Conservation (phyloP, 2,113 vertebrate genomes). For the Eubucco bourcierii region DNA sequence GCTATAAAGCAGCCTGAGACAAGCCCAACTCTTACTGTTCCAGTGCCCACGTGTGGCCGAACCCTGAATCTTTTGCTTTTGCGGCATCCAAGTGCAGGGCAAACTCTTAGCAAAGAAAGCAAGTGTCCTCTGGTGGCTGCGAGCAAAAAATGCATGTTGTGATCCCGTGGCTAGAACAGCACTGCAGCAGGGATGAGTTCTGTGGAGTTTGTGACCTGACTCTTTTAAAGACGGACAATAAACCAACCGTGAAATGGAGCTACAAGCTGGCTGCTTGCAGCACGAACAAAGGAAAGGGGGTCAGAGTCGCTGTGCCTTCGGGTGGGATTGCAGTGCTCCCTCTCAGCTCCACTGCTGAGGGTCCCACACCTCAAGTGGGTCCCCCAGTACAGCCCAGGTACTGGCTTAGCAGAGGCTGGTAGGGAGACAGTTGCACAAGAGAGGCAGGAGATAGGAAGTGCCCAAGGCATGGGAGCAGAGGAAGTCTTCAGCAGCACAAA, state of each 20-base stretch:
- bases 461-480: not conserved
- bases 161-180: not conserved
- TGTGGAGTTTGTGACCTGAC: not conserved
- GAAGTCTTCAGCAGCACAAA: not conserved
- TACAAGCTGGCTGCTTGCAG: not conserved
- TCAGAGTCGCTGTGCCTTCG: not conserved
- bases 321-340: not conserved
- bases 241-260: not conserved
- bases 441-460: not conserved
- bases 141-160: not conserved
- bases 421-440: not conserved
- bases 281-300: not conserved
- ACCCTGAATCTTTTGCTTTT: not conserved
- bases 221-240: not conserved
- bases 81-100: not conserved
- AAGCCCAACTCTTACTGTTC: not conserved
- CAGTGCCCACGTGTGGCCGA: not conserved
- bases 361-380: not conserved
- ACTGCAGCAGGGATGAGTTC: not conserved
- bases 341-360: not conserved
- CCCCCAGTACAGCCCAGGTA: not conserved
- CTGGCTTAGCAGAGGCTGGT: not conserved
- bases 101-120: not conserved
- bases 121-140: slow-evolving; percentile 59
- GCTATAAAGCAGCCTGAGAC: not conserved